Conservation (phyloP, 2,888 invertebrate species). For the Aphelenchoides bicaudatus region DNA sequence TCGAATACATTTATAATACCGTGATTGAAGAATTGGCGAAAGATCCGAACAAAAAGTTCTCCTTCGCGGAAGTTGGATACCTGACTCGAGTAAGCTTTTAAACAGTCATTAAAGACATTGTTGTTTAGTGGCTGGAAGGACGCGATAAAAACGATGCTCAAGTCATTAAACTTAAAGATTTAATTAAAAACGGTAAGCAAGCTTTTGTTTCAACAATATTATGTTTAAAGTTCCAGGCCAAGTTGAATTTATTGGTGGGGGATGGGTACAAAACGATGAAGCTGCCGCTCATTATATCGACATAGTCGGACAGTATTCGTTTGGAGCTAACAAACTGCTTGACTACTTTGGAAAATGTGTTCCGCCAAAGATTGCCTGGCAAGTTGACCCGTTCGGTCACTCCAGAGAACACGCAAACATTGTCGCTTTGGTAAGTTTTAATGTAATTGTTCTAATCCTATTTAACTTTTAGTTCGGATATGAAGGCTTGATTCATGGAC, state of each 20-base stretch:
- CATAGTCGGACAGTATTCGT: slow-evolving; percentile 66
- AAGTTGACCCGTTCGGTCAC: slow-evolving; percentile 67
- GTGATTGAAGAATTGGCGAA: slow-evolving; percentile 52
- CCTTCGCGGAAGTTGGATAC: slow-evolving; percentile 62
- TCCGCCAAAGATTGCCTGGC: slow-evolving; percentile 65
- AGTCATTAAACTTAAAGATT: slow-evolving; percentile 41
- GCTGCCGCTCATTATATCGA: slow-evolving; percentile 66
- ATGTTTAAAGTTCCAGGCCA: slow-evolving; percentile 42
- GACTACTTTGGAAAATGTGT: slow-evolving; percentile 62
- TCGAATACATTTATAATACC: slow-evolving; percentile 58
- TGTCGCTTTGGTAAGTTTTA: slow-evolving; percentile 63
- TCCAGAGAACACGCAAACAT: slow-evolving; percentile 65
- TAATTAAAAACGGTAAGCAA: slow-evolving; percentile 51
- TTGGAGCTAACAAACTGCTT: slow-evolving; percentile 61
- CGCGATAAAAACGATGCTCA: slow-evolving; percentile 32
- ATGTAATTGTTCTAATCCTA: slow-evolving; percentile 8
- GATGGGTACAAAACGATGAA: slow-evolving; percentile 67
- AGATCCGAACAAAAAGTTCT: slow-evolving; percentile 30
- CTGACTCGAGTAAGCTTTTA: no score
- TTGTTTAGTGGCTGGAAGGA: slow-evolving; percentile 56
- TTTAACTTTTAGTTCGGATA: slow-evolving; percentile 75
- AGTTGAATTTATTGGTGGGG: slow-evolving; percentile 61
- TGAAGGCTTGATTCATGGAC: slow-evolving; percentile 66
- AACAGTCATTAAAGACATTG: no score
- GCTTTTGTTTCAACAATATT: no score